These are phyloP conservation scores for Lagorchestes hirsutus DNA, from an alignment of 2,797 vertebrate species.

Conservation along the genomic window DNA sequence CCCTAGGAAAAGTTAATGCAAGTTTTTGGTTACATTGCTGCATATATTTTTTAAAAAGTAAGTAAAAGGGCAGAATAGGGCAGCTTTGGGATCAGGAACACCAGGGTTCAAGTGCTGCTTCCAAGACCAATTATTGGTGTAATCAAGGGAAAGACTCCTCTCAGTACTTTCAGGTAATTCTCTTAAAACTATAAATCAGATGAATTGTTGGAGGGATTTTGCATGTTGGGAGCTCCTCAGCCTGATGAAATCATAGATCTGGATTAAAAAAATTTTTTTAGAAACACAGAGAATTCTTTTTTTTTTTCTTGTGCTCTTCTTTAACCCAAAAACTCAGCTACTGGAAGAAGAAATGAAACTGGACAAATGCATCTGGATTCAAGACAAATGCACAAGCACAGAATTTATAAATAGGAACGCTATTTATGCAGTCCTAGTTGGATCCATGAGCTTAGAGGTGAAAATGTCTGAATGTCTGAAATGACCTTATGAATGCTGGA, in stretches of 20 bases:
- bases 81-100: not conserved
- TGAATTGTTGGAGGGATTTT: not conserved
- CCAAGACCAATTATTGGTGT: not conserved
- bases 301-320: not conserved
- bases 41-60: not conserved
- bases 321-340: not conserved
- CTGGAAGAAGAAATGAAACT: not conserved
- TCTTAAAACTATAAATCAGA: not conserved
- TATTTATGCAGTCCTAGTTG: rapidly evolving
- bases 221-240: not conserved
- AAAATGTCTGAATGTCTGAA: rapidly evolving
- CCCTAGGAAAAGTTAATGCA: not conserved
- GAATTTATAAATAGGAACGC: rapidly evolving
- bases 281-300: not conserved
- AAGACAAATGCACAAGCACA: rapidly evolving
- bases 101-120: not conserved
- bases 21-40: not conserved
- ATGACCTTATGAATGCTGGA: not conserved
- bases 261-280: not conserved
- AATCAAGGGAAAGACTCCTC: not conserved
- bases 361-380: rapidly evolving
- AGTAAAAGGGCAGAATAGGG: not conserved
- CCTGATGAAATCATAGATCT: not conserved
- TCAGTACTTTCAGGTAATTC: not conserved
- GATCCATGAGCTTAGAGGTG: not conserved